These are phyloP conservation scores for Hylomyscus alleni DNA, from an alignment of 2,797 vertebrate genomes.

Conservation along the genomic window DNA sequence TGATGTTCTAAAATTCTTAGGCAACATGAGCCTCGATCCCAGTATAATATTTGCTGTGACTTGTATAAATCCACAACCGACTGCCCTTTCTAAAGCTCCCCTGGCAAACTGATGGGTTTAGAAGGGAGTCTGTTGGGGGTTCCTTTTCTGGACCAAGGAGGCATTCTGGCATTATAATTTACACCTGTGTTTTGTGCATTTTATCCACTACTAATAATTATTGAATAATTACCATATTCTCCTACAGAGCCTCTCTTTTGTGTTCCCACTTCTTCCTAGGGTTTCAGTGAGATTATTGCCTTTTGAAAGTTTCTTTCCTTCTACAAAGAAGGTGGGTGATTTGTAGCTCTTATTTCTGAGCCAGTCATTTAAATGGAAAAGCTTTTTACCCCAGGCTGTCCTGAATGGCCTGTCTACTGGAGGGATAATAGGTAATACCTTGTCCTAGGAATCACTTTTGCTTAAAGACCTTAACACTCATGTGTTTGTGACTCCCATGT, in stretches of 20 bases:
- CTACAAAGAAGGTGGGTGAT: slow-evolving; percentile 79
- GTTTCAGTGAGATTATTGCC: slow-evolving; percentile 78
- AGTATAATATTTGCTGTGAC: slow-evolving; percentile 58
- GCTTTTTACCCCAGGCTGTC: slow-evolving; percentile 71
- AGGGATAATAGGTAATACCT: slow-evolving; percentile 83
- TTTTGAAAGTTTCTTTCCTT: slow-evolving; percentile 82
- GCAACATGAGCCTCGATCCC: background rate
- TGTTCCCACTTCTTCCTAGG: slow-evolving; percentile 79
- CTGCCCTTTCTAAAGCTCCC: slow-evolving; percentile 69
- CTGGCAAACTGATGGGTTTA: slow-evolving; percentile 66
- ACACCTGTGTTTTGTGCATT: slow-evolving; percentile 80
- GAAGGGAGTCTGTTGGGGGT: slow-evolving; percentile 54
- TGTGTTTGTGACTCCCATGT: slow-evolving; percentile 87
- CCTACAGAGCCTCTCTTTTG: slow-evolving; percentile 73
- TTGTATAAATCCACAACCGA: slow-evolving; percentile 54
- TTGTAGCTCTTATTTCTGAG: slow-evolving; percentile 83
- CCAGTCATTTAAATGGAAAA: slow-evolving; percentile 72
- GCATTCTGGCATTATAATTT: slow-evolving; percentile 82
- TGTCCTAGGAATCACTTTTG: slow-evolving; percentile 87
- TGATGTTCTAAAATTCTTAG: slow-evolving; percentile 43
- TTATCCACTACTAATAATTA: slow-evolving; percentile 85
- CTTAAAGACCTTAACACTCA: slow-evolving; percentile 87
- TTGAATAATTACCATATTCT: slow-evolving; percentile 85
- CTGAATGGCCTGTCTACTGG: slow-evolving; percentile 71
- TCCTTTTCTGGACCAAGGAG: slow-evolving; percentile 58